A percentile compares a stretch with the other conserved stretches of the same genome.
phyloP scores from a whole-genome alignment of 1,140 invertebrate species.

The Heliconius himera region DNA sequence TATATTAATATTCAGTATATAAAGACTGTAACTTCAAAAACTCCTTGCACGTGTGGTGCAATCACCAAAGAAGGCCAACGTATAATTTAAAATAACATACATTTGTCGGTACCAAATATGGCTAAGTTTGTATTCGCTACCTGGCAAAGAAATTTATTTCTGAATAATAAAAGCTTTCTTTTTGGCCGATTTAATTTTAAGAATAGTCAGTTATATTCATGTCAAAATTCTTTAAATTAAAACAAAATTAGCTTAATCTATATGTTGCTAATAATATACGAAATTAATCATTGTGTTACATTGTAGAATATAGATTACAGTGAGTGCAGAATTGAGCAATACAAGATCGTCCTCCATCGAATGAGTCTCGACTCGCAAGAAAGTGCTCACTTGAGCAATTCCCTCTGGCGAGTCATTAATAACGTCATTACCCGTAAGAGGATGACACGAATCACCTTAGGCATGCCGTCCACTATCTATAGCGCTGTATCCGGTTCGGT shows the following conservation, averaged over 20 bases:
- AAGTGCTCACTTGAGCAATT: conserved; percentile 43
- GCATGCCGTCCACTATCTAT: conserved; percentile 12
- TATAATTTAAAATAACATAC: conserved; percentile 22
- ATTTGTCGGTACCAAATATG: conserved; percentile 14
- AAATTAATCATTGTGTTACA: background rate
- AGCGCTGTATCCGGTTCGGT: conserved; percentile 16
- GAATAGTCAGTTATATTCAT: background rate
- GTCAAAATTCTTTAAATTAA: background rate
- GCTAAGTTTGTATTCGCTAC: background rate
- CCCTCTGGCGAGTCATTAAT: conserved; percentile 41
- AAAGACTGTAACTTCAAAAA: background rate
- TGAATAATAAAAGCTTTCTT: background rate
- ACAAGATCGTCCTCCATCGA: conserved; percentile 20
- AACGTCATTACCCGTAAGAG: conserved; percentile 34
- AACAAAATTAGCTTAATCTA: background rate
- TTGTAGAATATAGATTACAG: background rate
- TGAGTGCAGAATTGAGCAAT: conserved; percentile 23
- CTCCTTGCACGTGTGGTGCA: background rate
- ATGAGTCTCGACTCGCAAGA: conserved; percentile 31
- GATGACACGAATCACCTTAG: conserved; percentile 40
- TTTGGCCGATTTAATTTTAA: background rate
- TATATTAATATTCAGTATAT: background rate
- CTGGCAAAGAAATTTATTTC: background rate
- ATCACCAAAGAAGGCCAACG: background rate
- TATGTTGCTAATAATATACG: background rate